Conservation (phyloP, 2,888 invertebrate genomes). For the Ypsolopha sequella region DNA sequence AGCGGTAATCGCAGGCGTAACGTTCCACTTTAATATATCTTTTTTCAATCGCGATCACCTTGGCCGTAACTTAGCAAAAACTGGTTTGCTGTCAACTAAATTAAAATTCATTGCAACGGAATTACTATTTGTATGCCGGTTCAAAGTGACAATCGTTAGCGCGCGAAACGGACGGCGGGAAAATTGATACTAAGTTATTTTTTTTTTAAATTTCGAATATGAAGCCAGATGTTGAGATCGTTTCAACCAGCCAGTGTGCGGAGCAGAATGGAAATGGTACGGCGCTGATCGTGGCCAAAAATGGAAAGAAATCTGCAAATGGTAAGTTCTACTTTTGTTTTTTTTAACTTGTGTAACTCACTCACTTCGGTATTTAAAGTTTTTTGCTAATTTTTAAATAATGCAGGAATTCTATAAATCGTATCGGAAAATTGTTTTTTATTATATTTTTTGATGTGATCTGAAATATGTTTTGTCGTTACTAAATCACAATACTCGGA, state of each 20-base stretch:
- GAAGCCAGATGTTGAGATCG: conserved; percentile 42
- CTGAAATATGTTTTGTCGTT: no score
- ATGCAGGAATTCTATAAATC: no score
- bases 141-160: conserved; percentile 58
- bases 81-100: conserved; percentile 33
- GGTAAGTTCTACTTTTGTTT: conserved; percentile 27
- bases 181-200: no score
- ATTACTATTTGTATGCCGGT: conserved; percentile 22
- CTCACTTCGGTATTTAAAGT: no score
- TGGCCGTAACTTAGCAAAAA: conserved; percentile 33
- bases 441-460: no score
- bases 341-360: no score
- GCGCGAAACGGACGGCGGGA: conserved; percentile 31
- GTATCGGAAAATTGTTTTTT: no score
- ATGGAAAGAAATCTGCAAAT: conserved; percentile 41
- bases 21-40: conserved; percentile 21
- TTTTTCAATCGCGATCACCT: conserved; percentile 35
- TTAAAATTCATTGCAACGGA: conserved; percentile 31
- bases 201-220: conserved; percentile 24
- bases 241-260: conserved; percentile 25
- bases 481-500: no score
- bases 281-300: conserved; percentile 34
- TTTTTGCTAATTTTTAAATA: no score
- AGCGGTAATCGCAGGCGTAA: neutral
- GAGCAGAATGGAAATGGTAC: conserved; percentile 19